phyloP scores from a whole-genome alignment of 2,888 invertebrate species.

The Andrena marginata region DNA sequence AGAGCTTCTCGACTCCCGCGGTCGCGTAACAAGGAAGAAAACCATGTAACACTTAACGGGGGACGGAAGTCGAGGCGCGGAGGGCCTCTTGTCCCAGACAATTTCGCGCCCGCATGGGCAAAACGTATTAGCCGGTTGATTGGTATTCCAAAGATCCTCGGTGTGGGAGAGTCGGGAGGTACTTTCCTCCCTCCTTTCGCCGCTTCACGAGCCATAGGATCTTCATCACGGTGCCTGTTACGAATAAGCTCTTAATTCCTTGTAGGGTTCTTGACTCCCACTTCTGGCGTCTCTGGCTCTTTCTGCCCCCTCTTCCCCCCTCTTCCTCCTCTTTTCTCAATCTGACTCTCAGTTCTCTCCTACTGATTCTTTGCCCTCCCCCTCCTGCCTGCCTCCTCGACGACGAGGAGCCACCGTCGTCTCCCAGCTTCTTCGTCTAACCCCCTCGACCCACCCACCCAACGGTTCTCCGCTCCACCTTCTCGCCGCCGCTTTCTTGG shows the following conservation, averaged over 20 bases:
- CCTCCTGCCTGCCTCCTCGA: slow-evolving; percentile 39
- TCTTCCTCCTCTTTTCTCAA: slow-evolving; percentile 53
- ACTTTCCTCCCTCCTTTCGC: slow-evolving; percentile 53
- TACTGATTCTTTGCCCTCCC: slow-evolving; percentile 69
- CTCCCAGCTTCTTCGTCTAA: slow-evolving; percentile 58
- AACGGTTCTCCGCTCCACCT: slow-evolving; percentile 50
- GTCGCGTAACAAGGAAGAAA: slow-evolving; percentile 7
- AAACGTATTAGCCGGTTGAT: slow-evolving; percentile 76
- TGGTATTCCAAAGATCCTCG: slow-evolving; percentile 74
- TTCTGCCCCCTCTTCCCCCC: slow-evolving; percentile 42
- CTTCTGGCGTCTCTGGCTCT: slow-evolving; percentile 70
- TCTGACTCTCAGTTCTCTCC: slow-evolving; percentile 66
- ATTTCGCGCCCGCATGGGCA: slow-evolving; percentile 80
- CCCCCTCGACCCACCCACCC: slow-evolving; percentile 64
- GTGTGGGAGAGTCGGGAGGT: slow-evolving; percentile 69
- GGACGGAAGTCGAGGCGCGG: slow-evolving; percentile 56
- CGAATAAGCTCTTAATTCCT: slow-evolving; percentile 84
- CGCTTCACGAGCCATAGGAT: slow-evolving; percentile 74
- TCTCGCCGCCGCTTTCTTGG: slow-evolving; percentile 72
- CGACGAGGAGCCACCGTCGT: slow-evolving; percentile 53
- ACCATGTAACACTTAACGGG: slow-evolving; percentile 18
- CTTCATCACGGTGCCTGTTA: slow-evolving; percentile 82
- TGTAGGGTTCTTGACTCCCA: slow-evolving; percentile 81
- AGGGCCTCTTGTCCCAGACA: slow-evolving; percentile 69
- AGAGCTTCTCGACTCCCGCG: background rate